Evolutionary conservation across 2,888 invertebrate species (phyloP), one percentile per base, ranked within the genome.

Genomic region (Nebria salina): DNA sequence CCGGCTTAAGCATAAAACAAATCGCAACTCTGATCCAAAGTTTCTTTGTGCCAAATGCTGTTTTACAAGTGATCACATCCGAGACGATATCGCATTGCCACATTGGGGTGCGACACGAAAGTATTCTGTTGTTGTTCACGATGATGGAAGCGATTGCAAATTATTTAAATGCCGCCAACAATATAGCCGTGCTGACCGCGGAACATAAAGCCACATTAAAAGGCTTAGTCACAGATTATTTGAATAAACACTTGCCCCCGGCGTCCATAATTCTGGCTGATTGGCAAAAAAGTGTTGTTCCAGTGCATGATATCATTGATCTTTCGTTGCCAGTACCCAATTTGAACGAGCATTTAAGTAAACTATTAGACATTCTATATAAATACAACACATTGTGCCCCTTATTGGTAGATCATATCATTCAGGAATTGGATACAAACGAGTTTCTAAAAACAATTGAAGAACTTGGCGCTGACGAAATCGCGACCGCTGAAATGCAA

Each of bases 311-410:
- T 13, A 83, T 85, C 72, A 82, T 82, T 6, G 83, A 82, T 25
- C 75, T 54, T 41, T 15, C 11, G 81, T 75, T 2, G 82, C 82
- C 65, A 72, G 83, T 83, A 76, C 82, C 72, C 72, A 83, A 82
- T 82, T 85, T 75, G 11, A 66, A 82, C 7, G 82, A 86, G 34
- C 83, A 85, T 83, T 84, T 88, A 64, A 83, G 85, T 72, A 88
- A 88, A 81, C 88, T 92, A 34, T 87, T 94, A 72, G 90, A 92
- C 34, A 90, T 92, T 85, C 90, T 93, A 87, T 87, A 91, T 78
- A 87, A 89, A 78, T 92, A 91, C 82, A 87, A 91, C 65, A 89
- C 89, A 75, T 86, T 91, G 77, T 91, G 91, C 81, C 90, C 93
- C 77, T 89, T 91, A 84, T 87, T 92, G 72, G 86, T 93, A 54